phyloP scores from a whole-genome alignment of 2,797 vertebrate genomes.

The Ambastaia sidthimunki region DNA sequence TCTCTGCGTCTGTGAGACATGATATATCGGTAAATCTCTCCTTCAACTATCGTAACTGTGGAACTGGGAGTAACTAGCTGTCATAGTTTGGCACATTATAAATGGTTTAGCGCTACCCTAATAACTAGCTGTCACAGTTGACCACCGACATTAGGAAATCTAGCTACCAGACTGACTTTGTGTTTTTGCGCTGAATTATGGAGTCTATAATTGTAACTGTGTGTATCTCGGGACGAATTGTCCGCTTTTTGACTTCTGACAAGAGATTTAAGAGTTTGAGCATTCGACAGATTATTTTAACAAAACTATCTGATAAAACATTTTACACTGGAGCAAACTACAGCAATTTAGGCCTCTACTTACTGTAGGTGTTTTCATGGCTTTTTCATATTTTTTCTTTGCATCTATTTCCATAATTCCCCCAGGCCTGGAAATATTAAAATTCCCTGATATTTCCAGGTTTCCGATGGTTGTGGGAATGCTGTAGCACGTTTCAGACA shows the following conservation, averaged over 20 bases:
- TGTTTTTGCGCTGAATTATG: constrained; percentile 29
- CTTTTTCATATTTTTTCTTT: constrained; percentile 8
- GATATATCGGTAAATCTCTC: constrained; percentile 22
- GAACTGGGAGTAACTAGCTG: constrained; percentile 29
- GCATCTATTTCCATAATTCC: background rate
- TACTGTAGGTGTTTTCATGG: background rate
- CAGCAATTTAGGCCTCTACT: background rate
- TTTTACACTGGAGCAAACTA: background rate
- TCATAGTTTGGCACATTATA: constrained; percentile 36
- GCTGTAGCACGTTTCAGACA: constrained; percentile 14
- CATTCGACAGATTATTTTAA: background rate
- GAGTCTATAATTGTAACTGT: constrained; percentile 17
- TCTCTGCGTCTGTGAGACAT: constrained; percentile 20
- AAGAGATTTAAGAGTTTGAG: background rate
- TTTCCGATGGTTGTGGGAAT: background rate
- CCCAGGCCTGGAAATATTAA: background rate
- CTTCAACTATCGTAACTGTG: constrained; percentile 22
- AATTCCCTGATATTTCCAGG: background rate
- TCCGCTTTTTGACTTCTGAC: constrained; percentile 2
- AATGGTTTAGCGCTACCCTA: constrained; percentile 46
- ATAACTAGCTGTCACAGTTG: constrained; percentile 56
- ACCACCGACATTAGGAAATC: constrained; percentile 49
- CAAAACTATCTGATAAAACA: background rate
- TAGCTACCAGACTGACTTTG: constrained; percentile 31
- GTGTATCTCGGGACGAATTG: constrained; percentile 19